Conservation (phyloP, 2,113 vertebrate genomes). For the Cebidichthys violaceus region DNA sequence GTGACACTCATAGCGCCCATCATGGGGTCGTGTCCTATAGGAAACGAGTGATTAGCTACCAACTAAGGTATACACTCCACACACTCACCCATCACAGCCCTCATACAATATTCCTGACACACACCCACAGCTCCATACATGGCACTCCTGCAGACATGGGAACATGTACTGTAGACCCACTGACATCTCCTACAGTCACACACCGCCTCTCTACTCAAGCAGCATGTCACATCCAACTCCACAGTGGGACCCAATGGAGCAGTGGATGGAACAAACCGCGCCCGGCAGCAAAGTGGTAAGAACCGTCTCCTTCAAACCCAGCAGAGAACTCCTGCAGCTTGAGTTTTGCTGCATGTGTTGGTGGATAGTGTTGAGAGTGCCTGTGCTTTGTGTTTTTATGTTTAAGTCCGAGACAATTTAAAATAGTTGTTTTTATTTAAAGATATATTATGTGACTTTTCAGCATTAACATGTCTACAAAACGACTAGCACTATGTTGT, state of each 20-base stretch:
- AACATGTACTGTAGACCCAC: conserved; percentile 10
- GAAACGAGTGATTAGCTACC: conserved; percentile 12
- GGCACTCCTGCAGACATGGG: conserved; percentile 7
- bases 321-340: background rate
- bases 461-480: background rate
- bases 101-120: conserved; percentile 48
- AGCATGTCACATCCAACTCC: conserved; percentile 5
- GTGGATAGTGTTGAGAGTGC: background rate
- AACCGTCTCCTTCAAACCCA: background rate
- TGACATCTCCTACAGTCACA: background rate
- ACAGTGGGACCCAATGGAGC: conserved; percentile 51
- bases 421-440: background rate
- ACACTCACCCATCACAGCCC: background rate
- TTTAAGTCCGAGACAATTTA: background rate
- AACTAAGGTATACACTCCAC: conserved; percentile 1
- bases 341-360: background rate
- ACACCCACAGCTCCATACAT: conserved; percentile 36
- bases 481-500: background rate
- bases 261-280: conserved; percentile 29
- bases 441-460: background rate
- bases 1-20: background rate
- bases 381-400: background rate
- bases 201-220: conserved; percentile 21
- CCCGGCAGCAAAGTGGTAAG: conserved; percentile 54
- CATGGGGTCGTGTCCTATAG: background rate